Evolutionary conservation across 2,888 invertebrate species (phyloP).

Genomic region (Archips crataeganus): DNA sequence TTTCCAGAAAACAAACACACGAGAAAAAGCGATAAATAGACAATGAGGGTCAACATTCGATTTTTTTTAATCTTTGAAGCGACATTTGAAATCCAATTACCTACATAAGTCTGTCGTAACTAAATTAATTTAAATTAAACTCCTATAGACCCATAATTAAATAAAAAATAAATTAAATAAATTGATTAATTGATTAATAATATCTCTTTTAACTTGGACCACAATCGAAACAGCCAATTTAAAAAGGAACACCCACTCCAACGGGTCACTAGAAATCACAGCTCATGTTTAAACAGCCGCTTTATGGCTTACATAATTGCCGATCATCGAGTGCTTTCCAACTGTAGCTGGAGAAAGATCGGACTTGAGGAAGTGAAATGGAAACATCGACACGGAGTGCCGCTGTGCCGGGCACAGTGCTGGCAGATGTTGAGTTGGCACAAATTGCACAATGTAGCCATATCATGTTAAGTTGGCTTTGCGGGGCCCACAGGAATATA

Average conservation of each 20-base stretch:
- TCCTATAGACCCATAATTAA: too few relatives aligned
- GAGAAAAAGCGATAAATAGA: too few relatives aligned
- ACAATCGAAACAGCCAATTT: slow-evolving; percentile 34
- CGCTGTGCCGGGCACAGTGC: slow-evolving; percentile 10
- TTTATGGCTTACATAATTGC: slow-evolving; percentile 43
- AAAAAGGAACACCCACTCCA: slow-evolving; percentile 38
- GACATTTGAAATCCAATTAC: too few relatives aligned
- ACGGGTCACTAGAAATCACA: slow-evolving; percentile 32
- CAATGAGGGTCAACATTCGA: too few relatives aligned
- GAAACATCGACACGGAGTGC: neutral
- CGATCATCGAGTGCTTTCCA: slow-evolving; percentile 37
- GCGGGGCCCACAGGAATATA: slow-evolving; percentile 47
- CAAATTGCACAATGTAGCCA: slow-evolving; percentile 41
- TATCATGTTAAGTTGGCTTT: slow-evolving; percentile 74
- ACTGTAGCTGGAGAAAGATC: slow-evolving; percentile 23
- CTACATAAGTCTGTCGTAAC: too few relatives aligned
- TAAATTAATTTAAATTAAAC: too few relatives aligned
- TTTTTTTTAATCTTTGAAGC: too few relatives aligned
- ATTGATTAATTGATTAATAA: neutral
- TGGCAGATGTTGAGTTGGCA: slow-evolving; percentile 18
- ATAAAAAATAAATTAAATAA: too few relatives aligned
- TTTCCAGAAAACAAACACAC: too few relatives aligned
- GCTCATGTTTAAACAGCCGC: slow-evolving; percentile 39
- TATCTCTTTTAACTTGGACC: slow-evolving; percentile 4
- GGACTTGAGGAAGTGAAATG: neutral